Percentiles rank a stretch among this genome's conserved stretches.
These are phyloP conservation scores for Pan paniscus DNA, from an alignment of 2,113 vertebrate species.

Conservation along the genomic window DNA sequence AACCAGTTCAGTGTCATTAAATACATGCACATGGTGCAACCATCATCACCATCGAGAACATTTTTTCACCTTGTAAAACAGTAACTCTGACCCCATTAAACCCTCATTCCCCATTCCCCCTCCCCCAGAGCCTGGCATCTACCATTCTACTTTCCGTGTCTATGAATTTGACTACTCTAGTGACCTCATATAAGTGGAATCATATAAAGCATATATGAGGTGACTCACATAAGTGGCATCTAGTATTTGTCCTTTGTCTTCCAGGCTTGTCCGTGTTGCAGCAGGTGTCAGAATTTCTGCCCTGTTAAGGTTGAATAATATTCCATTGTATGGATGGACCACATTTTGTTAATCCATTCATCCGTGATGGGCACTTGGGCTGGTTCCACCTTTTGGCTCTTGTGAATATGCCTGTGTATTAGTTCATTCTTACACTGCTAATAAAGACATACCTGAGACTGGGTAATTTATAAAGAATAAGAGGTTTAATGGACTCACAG, in stretches of 20 bases:
- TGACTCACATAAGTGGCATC: too few species aligned
- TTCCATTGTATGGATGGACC: background rate
- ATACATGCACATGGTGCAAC: too few species aligned
- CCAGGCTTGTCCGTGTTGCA: rapidly evolving
- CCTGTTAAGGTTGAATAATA: background rate
- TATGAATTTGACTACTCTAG: background rate
- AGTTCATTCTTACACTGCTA: too few species aligned
- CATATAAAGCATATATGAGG: background rate
- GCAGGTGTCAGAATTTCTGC: background rate
- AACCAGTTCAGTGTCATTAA: background rate
- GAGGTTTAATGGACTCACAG: too few species aligned
- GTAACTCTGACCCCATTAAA: background rate
- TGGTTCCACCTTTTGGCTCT: background rate
- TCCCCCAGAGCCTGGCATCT: rapidly evolving
- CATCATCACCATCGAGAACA: background rate
- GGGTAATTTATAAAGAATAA: too few species aligned
- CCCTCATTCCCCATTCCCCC: background rate
- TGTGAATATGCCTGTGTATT: background rate
- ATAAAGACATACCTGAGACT: too few species aligned
- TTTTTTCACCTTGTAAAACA: background rate
- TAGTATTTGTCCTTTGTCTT: background rate
- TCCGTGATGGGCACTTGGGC: background rate
- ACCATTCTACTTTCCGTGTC: background rate
- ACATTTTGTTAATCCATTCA: background rate
- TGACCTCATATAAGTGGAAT: too few species aligned